A percentile compares a stretch with the other conserved stretches of the same genome.
Evolutionary conservation across 2,888 invertebrate species (phyloP).

Genomic region (Apotomis betuletana): DNA sequence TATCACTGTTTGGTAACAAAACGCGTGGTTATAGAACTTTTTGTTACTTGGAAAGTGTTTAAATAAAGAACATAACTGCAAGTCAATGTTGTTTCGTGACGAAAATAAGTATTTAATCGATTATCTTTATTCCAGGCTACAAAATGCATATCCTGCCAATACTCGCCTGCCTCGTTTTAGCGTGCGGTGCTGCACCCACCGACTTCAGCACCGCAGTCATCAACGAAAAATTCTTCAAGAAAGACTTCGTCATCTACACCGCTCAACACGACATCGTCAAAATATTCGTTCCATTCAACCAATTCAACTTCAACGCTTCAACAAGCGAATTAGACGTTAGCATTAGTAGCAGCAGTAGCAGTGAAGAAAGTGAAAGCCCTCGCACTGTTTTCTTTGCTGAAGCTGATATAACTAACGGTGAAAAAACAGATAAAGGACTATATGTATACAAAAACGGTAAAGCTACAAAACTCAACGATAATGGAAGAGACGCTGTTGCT

Average conservation of each 20-base stretch:
- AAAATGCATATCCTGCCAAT: slow-evolving; percentile 17
- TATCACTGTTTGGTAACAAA: no score
- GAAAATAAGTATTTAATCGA: not conserved
- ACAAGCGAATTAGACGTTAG: not conserved
- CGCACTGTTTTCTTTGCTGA: slow-evolving; percentile 26
- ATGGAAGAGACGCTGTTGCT: slow-evolving; percentile 27
- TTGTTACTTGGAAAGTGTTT: no score
- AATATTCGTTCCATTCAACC: slow-evolving; percentile 29
- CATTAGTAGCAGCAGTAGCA: not conserved
- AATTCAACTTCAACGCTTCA: slow-evolving; percentile 6
- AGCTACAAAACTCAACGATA: slow-evolving; percentile 25
- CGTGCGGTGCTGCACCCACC: slow-evolving; percentile 18
- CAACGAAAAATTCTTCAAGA: slow-evolving; percentile 7
- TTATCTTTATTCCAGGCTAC: not conserved
- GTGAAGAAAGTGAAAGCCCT: not conserved
- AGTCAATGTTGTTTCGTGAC: no score
- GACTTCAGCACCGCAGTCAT: not conserved
- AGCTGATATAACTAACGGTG: slow-evolving; percentile 17
- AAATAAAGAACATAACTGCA: no score
- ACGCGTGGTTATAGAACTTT: no score
- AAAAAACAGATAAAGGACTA: slow-evolving; percentile 14
- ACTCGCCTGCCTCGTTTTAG: slow-evolving; percentile 6
- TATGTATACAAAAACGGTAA: slow-evolving; percentile 5
- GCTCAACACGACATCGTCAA: slow-evolving; percentile 29
- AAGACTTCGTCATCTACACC: slow-evolving; percentile 16